Percentiles rank a stretch among this genome's conserved stretches.
These are phyloP conservation scores for Eremobia ochroleuca DNA, from an alignment of 2,888 invertebrate genomes.

Conservation along the genomic window DNA sequence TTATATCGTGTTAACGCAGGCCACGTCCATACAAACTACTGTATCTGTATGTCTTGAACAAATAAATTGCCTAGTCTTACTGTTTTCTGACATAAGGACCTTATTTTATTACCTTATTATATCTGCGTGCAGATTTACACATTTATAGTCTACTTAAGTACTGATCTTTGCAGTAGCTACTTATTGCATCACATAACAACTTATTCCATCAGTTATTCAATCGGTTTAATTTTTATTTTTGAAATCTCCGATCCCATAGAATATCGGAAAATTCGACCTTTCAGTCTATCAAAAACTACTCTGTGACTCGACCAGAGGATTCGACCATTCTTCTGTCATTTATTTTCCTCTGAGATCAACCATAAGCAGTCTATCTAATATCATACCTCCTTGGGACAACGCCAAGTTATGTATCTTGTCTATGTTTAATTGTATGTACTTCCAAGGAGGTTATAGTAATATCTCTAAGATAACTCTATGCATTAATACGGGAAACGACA, in stretches of 20 bases:
- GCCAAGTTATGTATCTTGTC: constrained; percentile 25
- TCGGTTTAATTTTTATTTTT: neutral
- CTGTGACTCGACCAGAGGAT: too few relatives aligned
- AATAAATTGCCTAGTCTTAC: neutral
- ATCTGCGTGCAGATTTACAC: neutral
- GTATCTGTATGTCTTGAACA: neutral
- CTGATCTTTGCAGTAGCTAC: constrained; percentile 7
- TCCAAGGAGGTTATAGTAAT: constrained; percentile 46
- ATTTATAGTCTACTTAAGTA: neutral
- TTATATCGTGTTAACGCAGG: neutral
- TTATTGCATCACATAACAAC: neutral
- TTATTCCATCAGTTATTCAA: constrained; percentile 14
- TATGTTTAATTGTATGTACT: constrained; percentile 31
- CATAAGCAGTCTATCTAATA: neutral
- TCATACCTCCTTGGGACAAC: constrained; percentile 20
- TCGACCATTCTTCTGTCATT: constrained; percentile 27
- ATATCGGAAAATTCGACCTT: neutral
- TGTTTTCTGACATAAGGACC: neutral
- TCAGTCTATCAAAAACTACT: too few relatives aligned
- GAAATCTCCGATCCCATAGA: neutral
- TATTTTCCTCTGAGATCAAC: constrained; percentile 8
- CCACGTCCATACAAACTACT: neutral
- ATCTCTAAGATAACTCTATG: constrained; percentile 54
- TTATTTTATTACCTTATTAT: constrained; percentile 11
- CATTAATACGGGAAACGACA: constrained; percentile 37